A percentile compares a stretch with the other conserved stretches of the same genome.
These are phyloP conservation scores for Blera fallax DNA, from an alignment of 2,888 invertebrate genomes.

Conservation along the genomic window DNA sequence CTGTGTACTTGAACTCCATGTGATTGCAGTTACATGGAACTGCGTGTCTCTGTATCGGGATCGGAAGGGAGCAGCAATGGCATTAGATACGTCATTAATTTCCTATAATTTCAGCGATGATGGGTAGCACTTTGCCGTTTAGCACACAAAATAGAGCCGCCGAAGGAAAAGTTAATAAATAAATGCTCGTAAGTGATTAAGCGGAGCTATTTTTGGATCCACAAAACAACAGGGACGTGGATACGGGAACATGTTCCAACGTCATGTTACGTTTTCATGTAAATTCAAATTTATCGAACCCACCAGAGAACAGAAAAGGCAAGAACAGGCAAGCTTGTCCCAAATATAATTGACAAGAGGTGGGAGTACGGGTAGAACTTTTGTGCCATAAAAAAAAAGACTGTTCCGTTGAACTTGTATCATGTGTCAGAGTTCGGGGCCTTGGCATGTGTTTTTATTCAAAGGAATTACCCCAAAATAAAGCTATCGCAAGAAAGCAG, in stretches of 20 bases:
- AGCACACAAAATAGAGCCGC: background rate
- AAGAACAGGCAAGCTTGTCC: background rate
- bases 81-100: constrained; percentile 48
- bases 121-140: background rate
- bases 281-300: background rate
- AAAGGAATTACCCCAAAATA: background rate
- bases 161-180: constrained; percentile 2
- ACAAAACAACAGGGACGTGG: background rate
- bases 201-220: background rate
- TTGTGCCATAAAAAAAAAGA: background rate
- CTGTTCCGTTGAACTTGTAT: background rate
- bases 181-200: constrained; percentile 26
- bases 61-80: constrained; percentile 21
- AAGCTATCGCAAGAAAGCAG: background rate
- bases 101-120: constrained; percentile 36
- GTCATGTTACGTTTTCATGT: background rate
- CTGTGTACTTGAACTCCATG: constrained; percentile 18
- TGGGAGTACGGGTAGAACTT: background rate
- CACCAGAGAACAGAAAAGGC: background rate
- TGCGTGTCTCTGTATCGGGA: constrained; percentile 8
- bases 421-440: background rate
- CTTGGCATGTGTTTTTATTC: background rate
- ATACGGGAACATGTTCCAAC: background rate
- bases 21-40: constrained; percentile 40
- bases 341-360: background rate